Evolutionary conservation across 2,113 vertebrate species (phyloP).

Genomic region (Anhinga anhinga): DNA sequence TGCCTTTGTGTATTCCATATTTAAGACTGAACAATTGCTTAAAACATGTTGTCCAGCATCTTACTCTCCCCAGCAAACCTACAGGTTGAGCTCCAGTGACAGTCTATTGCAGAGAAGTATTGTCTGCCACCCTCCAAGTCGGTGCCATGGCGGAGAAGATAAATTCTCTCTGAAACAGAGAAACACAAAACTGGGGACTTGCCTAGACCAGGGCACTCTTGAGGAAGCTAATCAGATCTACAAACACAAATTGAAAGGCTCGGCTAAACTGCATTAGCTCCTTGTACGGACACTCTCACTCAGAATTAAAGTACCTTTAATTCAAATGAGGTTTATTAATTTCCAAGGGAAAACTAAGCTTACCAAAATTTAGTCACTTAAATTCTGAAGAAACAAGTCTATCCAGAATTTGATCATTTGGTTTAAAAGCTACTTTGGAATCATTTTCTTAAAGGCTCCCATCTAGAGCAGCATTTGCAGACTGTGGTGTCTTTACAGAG

Average conservation of each 20-base stretch:
- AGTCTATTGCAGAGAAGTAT: background rate
- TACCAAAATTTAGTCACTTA: background rate
- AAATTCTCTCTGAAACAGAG: background rate
- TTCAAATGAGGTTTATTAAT: background rate
- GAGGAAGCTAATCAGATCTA: background rate
- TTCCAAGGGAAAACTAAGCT: background rate
- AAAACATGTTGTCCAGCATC: slow-evolving; percentile 20
- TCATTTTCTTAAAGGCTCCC: background rate
- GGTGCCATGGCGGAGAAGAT: background rate
- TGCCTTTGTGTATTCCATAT: background rate
- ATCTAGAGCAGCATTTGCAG: background rate
- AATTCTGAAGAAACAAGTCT: background rate
- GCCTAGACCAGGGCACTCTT: background rate
- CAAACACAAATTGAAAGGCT: background rate
- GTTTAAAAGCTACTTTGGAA: background rate
- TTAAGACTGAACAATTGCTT: background rate
- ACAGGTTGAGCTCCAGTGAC: background rate
- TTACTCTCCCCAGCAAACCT: background rate
- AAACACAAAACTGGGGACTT: background rate
- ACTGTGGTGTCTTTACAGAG: background rate
- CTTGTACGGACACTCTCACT: background rate
- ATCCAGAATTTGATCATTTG: background rate
- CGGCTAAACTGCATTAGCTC: background rate
- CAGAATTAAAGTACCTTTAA: background rate
- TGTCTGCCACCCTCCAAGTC: background rate